Conservation (phyloP, 2,113 vertebrate genomes). For the Damaliscus lunatus region DNA sequence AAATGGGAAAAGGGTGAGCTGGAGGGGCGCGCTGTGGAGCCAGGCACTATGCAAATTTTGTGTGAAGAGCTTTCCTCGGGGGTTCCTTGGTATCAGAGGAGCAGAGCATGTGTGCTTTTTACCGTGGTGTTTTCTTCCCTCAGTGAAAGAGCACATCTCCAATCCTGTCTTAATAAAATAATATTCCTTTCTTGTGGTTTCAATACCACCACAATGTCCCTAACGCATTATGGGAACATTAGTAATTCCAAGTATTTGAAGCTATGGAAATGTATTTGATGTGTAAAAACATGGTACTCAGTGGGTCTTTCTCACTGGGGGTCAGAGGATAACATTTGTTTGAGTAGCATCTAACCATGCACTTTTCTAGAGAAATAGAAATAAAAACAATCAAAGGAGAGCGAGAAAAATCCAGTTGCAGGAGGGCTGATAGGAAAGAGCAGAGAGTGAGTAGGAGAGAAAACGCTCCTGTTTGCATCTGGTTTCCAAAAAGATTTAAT, state of each 20-base stretch:
- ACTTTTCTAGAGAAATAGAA: slow-evolving; percentile 18
- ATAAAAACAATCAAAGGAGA: slow-evolving; percentile 5
- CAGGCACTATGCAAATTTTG: not conserved
- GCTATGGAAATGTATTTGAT: slow-evolving; percentile 45
- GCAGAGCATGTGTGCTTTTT: not conserved
- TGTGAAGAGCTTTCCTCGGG: not conserved
- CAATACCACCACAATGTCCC: not conserved
- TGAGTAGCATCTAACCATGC: not conserved
- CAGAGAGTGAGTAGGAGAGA: not conserved
- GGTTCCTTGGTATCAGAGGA: slow-evolving; percentile 26
- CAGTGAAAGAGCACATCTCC: slow-evolving; percentile 22
- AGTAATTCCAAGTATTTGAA: slow-evolving; percentile 45
- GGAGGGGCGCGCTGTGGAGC: not conserved
- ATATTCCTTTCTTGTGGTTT: slow-evolving; percentile 53
- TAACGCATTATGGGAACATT: slow-evolving; percentile 36
- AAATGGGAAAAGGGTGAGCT: not conserved
- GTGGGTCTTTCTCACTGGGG: not conserved
- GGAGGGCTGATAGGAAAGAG: not conserved
- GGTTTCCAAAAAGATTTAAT: not conserved
- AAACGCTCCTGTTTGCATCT: not conserved
- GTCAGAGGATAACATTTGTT: not conserved
- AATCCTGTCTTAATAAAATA: slow-evolving; percentile 45
- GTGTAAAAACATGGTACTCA: not conserved
- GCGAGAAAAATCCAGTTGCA: not conserved
- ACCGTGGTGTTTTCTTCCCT: not conserved